Conservation (phyloP, 1,140 invertebrate genomes). For the Aporrectodea caliginosa region DNA sequence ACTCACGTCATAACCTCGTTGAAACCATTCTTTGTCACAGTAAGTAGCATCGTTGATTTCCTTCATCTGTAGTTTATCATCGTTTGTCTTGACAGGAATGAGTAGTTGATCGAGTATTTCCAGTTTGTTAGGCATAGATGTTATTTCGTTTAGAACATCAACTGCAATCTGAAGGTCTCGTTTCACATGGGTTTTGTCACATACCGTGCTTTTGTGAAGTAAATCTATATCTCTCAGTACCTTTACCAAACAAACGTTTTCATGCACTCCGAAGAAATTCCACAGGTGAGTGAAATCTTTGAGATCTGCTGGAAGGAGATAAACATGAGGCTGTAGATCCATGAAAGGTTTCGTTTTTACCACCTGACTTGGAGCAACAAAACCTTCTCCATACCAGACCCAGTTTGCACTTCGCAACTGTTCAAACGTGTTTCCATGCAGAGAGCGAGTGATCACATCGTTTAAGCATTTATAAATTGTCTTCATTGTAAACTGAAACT, state of each 20-base stretch:
- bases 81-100: constrained; percentile 15
- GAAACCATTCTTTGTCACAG: constrained; percentile 37
- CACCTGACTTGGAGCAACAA: background rate
- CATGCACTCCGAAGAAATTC: background rate
- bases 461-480: background rate
- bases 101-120: constrained; percentile 1
- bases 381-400: constrained; percentile 14
- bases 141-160: background rate
- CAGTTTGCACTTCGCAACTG: background rate
- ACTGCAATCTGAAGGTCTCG: constrained; percentile 12
- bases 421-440: background rate
- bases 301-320: constrained; percentile 1
- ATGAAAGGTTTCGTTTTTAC: background rate
- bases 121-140: background rate
- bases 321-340: constrained; percentile 3
- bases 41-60: constrained; percentile 34
- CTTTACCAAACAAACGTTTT: background rate
- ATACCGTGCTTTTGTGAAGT: background rate
- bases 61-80: background rate
- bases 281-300: constrained; percentile 1
- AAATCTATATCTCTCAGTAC: background rate
- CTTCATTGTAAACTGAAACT: background rate
- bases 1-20: constrained; percentile 10
- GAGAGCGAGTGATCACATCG: background rate
- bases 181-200: background rate